Conservation (phyloP, 2,113 vertebrate species). For the Grallaria varia region DNA sequence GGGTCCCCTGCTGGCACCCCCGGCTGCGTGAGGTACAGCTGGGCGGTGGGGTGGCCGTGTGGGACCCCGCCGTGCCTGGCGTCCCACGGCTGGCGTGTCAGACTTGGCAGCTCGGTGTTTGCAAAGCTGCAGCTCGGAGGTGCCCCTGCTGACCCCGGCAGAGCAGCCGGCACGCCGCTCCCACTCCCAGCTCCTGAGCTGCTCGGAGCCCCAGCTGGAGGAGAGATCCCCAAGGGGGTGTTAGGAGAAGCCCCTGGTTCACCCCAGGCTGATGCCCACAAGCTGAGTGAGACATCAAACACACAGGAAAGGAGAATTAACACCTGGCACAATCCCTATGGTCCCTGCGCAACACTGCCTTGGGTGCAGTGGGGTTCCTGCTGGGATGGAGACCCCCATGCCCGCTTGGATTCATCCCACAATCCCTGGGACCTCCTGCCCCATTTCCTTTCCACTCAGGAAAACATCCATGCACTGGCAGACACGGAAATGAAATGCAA, state of each 20-base stretch:
- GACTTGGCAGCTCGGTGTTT: neutral
- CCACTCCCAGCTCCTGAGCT: neutral
- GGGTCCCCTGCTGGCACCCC: neutral
- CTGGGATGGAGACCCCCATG: neutral
- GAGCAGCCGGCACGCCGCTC: neutral
- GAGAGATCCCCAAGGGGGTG: neutral
- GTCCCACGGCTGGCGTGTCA: neutral
- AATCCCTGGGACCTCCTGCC: neutral
- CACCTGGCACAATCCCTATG: neutral
- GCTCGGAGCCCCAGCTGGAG: neutral
- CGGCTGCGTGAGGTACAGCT: neutral
- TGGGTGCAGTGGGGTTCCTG: neutral
- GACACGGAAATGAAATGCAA: neutral
- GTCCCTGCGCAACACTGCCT: neutral
- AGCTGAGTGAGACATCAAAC: neutral
- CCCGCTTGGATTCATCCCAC: neutral
- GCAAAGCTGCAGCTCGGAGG: neutral
- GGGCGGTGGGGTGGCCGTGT: accelerated
- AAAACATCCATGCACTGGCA: neutral
- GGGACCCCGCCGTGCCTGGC: accelerated
- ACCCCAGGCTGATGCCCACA: neutral
- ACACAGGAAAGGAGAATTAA: neutral
- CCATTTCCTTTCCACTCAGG: neutral
- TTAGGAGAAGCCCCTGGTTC: neutral
- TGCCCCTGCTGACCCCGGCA: neutral